phyloP scores from a whole-genome alignment of 2,888 invertebrate species.

The Megaustenia siamemsis region DNA sequence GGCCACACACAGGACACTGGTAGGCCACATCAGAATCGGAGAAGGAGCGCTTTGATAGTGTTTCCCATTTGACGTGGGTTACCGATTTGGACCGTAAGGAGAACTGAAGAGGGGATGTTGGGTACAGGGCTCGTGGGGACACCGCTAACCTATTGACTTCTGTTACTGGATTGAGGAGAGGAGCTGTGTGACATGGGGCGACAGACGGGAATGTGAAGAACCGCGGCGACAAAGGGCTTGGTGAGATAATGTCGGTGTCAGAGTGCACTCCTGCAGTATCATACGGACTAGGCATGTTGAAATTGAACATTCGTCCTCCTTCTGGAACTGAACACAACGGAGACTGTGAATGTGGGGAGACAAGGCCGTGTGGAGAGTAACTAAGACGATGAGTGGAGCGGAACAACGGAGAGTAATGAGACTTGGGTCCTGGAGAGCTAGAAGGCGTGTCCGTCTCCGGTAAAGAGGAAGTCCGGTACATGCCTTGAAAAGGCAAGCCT shows the following conservation, averaged over 20 bases:
- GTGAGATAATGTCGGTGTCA: conserved; percentile 74
- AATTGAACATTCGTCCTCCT: conserved; percentile 74
- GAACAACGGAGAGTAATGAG: conserved; percentile 66
- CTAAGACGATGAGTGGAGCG: conserved; percentile 66
- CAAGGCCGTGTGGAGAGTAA: conserved; percentile 66
- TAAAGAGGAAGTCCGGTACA: conserved; percentile 60
- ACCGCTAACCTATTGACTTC: conserved; percentile 72
- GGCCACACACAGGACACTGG: conserved; percentile 94
- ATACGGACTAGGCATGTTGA: conserved; percentile 72
- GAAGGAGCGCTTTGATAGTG: conserved; percentile 63
- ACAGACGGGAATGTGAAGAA: conserved; percentile 72
- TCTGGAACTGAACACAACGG: conserved; percentile 76
- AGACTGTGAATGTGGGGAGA: conserved; percentile 63
- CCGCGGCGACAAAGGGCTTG: conserved; percentile 74
- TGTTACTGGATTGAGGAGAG: conserved; percentile 66
- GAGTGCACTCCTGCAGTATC: conserved; percentile 69
- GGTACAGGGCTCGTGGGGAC: conserved; percentile 73
- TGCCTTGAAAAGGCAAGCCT: conserved; percentile 51
- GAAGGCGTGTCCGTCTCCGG: conserved; percentile 62
- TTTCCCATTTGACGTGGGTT: conserved; percentile 58
- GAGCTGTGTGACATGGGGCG: conserved; percentile 55
- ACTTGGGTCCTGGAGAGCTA: conserved; percentile 57
- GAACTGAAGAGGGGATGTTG: conserved; percentile 66
- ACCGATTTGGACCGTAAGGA: conserved; percentile 57
- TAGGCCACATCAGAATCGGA: conserved; percentile 80